These are phyloP conservation scores for Alauda arvensis DNA, from an alignment of 2,797 vertebrate genomes.

Conservation along the genomic window DNA sequence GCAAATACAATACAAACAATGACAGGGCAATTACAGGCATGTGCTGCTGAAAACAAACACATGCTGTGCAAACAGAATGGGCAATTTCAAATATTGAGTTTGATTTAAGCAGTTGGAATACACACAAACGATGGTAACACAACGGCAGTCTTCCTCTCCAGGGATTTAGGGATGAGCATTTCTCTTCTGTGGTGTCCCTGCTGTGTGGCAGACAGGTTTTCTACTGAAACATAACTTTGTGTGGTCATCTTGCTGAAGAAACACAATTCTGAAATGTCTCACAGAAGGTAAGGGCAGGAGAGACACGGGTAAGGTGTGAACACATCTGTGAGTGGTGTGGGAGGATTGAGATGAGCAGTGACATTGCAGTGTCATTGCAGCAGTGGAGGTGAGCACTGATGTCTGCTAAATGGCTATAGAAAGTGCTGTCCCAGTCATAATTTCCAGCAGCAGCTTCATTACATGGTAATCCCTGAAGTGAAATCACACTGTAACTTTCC, in stretches of 20 bases:
- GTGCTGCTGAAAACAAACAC: slow-evolving; percentile 49
- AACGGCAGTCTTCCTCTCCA: background rate
- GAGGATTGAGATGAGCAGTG: background rate
- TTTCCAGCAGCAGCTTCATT: background rate
- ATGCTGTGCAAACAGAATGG: slow-evolving; percentile 24
- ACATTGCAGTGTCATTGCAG: background rate
- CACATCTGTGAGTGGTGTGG: background rate
- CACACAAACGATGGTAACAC: background rate
- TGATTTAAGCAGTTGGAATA: slow-evolving; percentile 6
- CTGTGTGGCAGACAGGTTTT: background rate
- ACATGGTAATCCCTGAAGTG: background rate
- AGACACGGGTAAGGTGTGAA: background rate
- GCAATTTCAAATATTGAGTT: slow-evolving; percentile 14
- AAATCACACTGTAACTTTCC: background rate
- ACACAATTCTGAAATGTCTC: background rate
- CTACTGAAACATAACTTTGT: background rate
- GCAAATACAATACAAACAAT: slow-evolving; percentile 45
- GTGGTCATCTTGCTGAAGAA: background rate
- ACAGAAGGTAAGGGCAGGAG: background rate
- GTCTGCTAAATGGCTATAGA: background rate
- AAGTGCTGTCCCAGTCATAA: background rate
- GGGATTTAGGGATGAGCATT: background rate
- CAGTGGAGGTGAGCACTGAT: background rate
- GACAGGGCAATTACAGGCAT: slow-evolving; percentile 22
- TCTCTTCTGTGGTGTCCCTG: background rate